Conservation (phyloP, 2,113 vertebrate species). For the Oophaga pumilio region DNA sequence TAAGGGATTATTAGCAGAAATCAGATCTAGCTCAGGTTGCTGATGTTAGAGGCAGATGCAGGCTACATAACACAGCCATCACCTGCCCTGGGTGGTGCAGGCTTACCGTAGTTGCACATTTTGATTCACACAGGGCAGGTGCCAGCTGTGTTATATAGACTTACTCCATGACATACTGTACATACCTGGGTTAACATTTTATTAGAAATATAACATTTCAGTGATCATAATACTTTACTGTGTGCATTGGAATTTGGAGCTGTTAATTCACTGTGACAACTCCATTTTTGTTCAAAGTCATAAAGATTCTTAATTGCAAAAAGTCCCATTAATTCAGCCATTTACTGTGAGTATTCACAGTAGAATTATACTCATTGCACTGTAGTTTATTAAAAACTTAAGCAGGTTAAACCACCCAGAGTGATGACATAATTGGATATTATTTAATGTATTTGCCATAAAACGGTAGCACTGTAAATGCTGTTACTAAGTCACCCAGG, state of each 20-base stretch:
- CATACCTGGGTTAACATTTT: too few relatives aligned
- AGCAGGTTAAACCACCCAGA: background rate
- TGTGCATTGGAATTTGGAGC: background rate
- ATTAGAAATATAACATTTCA: background rate
- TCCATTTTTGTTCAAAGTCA: background rate
- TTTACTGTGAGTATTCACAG: background rate
- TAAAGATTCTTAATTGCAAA: background rate
- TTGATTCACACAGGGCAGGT: too few relatives aligned
- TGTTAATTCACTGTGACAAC: background rate
- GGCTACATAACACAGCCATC: too few relatives aligned
- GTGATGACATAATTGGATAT: background rate
- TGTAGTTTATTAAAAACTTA: background rate
- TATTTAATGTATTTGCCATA: background rate
- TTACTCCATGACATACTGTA: too few relatives aligned
- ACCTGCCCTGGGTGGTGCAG: too few relatives aligned
- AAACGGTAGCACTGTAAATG: background rate
- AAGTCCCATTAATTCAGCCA: background rate
- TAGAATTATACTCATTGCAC: background rate
- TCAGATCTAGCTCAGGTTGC: too few relatives aligned
- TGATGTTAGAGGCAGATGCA: too few relatives aligned
- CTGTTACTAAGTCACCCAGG: slow-evolving; percentile 11
- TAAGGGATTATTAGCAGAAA: too few relatives aligned
- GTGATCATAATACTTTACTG: background rate
- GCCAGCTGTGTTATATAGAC: too few relatives aligned
- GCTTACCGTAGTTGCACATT: too few relatives aligned